Evolutionary conservation across 2,113 vertebrate species (phyloP).

Genomic region (Melanotaenia duboulayi): DNA sequence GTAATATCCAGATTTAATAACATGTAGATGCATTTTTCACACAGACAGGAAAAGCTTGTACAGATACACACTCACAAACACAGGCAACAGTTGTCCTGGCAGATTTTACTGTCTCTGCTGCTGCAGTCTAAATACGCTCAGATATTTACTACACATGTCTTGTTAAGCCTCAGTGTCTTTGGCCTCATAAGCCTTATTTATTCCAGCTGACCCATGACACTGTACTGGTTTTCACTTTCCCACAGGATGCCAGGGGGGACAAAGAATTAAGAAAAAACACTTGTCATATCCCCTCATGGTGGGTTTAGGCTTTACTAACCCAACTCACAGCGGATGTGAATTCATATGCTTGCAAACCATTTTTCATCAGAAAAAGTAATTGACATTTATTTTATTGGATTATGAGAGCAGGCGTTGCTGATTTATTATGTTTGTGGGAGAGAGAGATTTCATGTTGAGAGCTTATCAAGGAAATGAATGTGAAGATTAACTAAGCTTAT

Average conservation of each 20-base stretch:
- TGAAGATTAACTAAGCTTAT: neutral
- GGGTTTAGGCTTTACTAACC: conserved; percentile 31
- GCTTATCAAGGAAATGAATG: neutral
- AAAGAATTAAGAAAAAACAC: conserved; percentile 16
- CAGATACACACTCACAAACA: conserved; percentile 19
- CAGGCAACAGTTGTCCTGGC: conserved; percentile 36
- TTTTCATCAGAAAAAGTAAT: conserved; percentile 45
- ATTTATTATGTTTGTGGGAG: conserved; percentile 19
- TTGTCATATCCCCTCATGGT: conserved; percentile 42
- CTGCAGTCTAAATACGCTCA: conserved; percentile 48
- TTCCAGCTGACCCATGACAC: conserved; percentile 58
- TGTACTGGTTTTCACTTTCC: conserved; percentile 54
- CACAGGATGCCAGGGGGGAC: conserved; percentile 41
- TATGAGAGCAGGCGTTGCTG: conserved; percentile 19
- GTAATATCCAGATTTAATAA: conserved; percentile 38
- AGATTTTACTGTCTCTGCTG: conserved; percentile 18
- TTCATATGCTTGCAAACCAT: conserved; percentile 25
- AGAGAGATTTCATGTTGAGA: conserved; percentile 10
- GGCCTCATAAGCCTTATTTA: conserved; percentile 53
- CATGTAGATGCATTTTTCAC: conserved; percentile 40
- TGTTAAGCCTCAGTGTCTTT: conserved; percentile 56
- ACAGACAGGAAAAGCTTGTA: conserved; percentile 5
- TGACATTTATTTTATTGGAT: conserved; percentile 36
- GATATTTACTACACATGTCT: conserved; percentile 62
- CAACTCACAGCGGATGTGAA: conserved; percentile 12